Conservation (phyloP, 2,797 vertebrate genomes). For the Argya squamiceps region DNA sequence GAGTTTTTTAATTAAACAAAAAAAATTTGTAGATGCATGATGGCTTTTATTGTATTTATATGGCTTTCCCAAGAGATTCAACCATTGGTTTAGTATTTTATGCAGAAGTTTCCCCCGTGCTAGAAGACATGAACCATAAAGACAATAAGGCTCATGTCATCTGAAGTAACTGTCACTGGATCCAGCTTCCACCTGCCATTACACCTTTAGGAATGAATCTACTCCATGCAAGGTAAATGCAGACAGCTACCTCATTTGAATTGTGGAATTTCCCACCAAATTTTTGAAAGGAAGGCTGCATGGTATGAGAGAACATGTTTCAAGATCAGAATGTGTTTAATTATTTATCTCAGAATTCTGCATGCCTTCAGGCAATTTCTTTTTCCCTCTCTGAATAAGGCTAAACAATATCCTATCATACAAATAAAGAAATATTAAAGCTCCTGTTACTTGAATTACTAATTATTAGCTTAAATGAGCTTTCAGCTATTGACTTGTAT, state of each 20-base stretch:
- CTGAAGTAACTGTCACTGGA: not conserved
- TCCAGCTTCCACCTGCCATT: not conserved
- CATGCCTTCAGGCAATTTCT: not conserved
- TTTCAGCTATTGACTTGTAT: not conserved
- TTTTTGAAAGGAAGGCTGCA: not conserved
- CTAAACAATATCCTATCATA: not conserved
- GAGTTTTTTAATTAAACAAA: not conserved
- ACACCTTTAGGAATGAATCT: not conserved
- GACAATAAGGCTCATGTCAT: not conserved
- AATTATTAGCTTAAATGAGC: not conserved
- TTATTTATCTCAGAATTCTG: not conserved
- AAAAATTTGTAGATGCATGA: not conserved
- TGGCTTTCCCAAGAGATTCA: not conserved
- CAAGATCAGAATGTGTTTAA: not conserved
- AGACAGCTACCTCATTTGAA: not conserved
- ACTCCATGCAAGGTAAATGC: not conserved
- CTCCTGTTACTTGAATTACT: not conserved
- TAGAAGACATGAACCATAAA: not conserved
- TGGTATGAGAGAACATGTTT: not conserved
- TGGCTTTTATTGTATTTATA: not conserved
- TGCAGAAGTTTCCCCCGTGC: rapidly evolving
- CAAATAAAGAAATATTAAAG: not conserved
- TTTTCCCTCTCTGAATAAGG: not conserved
- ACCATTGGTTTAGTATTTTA: not conserved
- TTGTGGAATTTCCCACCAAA: not conserved